Base-by-base conservation (phyloP, 2,113 vertebrate species). In the Lagopus leucura region DNA sequence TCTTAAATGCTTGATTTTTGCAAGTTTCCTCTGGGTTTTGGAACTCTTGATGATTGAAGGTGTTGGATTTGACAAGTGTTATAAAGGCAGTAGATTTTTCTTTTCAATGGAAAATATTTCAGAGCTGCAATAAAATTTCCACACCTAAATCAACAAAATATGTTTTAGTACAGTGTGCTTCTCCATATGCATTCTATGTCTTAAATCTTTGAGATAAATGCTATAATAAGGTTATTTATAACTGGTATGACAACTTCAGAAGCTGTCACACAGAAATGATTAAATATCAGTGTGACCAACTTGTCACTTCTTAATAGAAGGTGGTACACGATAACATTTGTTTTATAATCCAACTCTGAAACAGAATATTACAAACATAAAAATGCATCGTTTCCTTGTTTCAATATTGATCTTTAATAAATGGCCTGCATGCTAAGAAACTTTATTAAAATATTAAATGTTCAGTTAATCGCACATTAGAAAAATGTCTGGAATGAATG, bases 61-160 rank as follows among this genome's bases (percentile, higher is more conserved):
- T 89, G 90, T 64, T 91, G 40, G 45, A 54, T 88, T 95, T 97
- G 82, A 61, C 34, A 47, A 54, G 50, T 84, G 4, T 76, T 87
- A 82, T 42, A 83, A 89, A 66, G 50, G 38, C 69, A 92, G 38
- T 83, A 58, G 63, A 70, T 55, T 74, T 74, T 92, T 92, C 34
- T 79, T 94, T 95, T 92, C 79, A 90, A 82, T 80, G 60, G 50
- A 93, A 94, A 92, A 58, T 91, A 85, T 72, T 89, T 94, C 70
- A 70, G 43, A 82, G 55, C 86, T 95, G 76, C 40, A 81, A 72
- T 85, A 72, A 81, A 92, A 90, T 92, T 84, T 85, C 60, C 38
- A 20, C 38, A 90, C 67, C 67, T 54, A 55, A 75, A 38, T 82
- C 82, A 87, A 94, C 66, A 93, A 94, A 93, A 86, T 82, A 9